Evolutionary conservation across 2,888 invertebrate genomes (phyloP).

Genomic region (Phragmatobia fuliginosa): DNA sequence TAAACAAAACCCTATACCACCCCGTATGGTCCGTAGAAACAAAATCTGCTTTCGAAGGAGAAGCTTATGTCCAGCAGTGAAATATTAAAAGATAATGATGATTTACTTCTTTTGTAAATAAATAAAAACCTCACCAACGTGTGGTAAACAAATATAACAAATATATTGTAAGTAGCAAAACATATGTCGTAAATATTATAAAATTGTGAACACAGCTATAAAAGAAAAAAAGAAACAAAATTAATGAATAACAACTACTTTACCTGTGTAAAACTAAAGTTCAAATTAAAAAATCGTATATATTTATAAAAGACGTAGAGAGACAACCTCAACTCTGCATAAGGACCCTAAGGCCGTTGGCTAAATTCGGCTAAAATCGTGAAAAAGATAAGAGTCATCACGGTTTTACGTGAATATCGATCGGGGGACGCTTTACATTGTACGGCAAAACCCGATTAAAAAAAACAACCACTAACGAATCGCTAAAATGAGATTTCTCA

Average conservation of each 20-base stretch:
- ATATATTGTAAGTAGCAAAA: too few species aligned
- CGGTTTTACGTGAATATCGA: conserved; percentile 42
- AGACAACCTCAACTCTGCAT: conserved; percentile 1
- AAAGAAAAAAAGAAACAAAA: not conserved
- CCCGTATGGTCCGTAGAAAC: too few species aligned
- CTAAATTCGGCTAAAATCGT: conserved; percentile 29
- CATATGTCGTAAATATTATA: not conserved
- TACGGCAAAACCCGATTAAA: conserved; percentile 7
- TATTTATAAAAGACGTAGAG: not conserved
- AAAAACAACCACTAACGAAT: too few species aligned
- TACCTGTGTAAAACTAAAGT: not conserved
- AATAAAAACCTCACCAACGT: not conserved
- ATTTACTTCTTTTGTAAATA: not conserved
- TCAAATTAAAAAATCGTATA: too few species aligned
- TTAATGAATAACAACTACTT: not conserved
- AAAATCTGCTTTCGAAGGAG: too few species aligned
- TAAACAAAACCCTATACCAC: too few species aligned
- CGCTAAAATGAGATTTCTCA: not conserved
- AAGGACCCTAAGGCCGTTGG: conserved; percentile 14
- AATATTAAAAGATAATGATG: too few species aligned
- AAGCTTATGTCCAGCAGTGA: too few species aligned
- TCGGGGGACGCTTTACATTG: conserved; percentile 30
- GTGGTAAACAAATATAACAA: not conserved
- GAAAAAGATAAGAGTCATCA: conserved; percentile 33
- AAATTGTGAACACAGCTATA: not conserved